Base-by-base conservation (phyloP, 1,140 invertebrate genomes). In the Drosophila lowei region DNA sequence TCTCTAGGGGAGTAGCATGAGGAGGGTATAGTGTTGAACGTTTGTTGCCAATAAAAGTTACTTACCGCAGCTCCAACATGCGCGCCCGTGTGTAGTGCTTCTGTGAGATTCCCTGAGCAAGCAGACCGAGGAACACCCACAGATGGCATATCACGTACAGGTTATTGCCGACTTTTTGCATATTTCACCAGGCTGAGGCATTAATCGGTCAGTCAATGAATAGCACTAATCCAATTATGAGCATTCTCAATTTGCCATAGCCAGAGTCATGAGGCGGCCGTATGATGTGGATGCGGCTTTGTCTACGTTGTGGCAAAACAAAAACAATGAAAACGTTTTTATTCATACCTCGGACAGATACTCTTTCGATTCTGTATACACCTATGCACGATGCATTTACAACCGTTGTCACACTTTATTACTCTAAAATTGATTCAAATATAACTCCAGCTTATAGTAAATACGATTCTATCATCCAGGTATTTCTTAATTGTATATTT, bases 1-100 rank as follows among this genome's bases (percentile, higher is more conserved):
- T 97, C 95, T 58, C 96, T 95, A 72, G 8, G 49, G 6, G 46
- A n/a, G 4, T 38, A 9, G 21, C 6, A 18, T 15, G n/a, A 2
- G 34, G 41, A 42, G n/a, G 7, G 6, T 3, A 11, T 2, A 15
- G 34, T 8, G 3, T 3, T 25, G 4, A 9, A 13, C 6, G n/a
- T 5, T 13, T 2, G 13, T 23, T 9, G 3, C n/a, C 11, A 8
- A 8, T 11, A 34, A 4, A 34, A 5, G 7, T n/a, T 16, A 55
- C 75, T 58, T 60, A 88, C 83, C 83, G 72, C n/a, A 88, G 49
- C 30, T 88, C 83, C 61, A 89, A 50, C 62, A 77, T 89, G 1
- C 83, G 68, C 7, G 79, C 46, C 15, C 50, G 58, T 18, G 84
- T 50, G 23, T 83, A 88, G 30, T 88, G 84, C 38, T 88, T 88